Percentiles rank a stretch among this genome's conserved stretches.
Evolutionary conservation across 2,797 vertebrate species (phyloP).

Genomic region (Parauchenoglanis ngamensis): DNA sequence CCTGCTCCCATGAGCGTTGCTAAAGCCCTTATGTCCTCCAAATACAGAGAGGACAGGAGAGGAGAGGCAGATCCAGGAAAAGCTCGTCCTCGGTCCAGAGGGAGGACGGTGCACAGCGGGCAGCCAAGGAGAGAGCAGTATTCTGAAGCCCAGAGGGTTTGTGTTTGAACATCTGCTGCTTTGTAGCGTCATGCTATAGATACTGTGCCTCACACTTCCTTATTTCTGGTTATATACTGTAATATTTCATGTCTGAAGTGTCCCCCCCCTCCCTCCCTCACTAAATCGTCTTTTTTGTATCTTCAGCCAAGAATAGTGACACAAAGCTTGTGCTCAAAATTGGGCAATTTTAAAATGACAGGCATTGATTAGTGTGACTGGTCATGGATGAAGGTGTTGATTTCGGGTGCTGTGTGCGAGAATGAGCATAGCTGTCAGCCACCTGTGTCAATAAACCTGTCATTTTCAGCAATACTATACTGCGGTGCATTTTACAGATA

Average conservation of each 20-base stretch:
- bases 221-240: slow-evolving; percentile 14
- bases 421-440: background rate
- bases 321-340: slow-evolving; percentile 21
- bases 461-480: slow-evolving; percentile 14
- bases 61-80: slow-evolving; percentile 64
- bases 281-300: background rate
- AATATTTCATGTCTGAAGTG: background rate
- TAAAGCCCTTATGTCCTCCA: slow-evolving; percentile 33
- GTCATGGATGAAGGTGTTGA: slow-evolving; percentile 40
- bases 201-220: background rate
- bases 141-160: slow-evolving; percentile 51
- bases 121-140: slow-evolving; percentile 58
- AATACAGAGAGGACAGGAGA: slow-evolving; percentile 51
- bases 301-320: slow-evolving; percentile 35
- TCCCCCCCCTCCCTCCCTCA: background rate
- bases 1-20: slow-evolving; percentile 51
- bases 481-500: background rate
- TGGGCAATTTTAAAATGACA: slow-evolving; percentile 38
- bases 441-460: slow-evolving; percentile 22
- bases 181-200: slow-evolving; percentile 23
- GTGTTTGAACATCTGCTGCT: slow-evolving; percentile 46
- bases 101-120: slow-evolving; percentile 55
- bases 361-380: slow-evolving; percentile 43
- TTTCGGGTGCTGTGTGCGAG: slow-evolving; percentile 38
- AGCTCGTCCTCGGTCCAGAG: slow-evolving; percentile 42